Conservation (phyloP, 2,797 vertebrate genomes). For the Ceryle rudis region DNA sequence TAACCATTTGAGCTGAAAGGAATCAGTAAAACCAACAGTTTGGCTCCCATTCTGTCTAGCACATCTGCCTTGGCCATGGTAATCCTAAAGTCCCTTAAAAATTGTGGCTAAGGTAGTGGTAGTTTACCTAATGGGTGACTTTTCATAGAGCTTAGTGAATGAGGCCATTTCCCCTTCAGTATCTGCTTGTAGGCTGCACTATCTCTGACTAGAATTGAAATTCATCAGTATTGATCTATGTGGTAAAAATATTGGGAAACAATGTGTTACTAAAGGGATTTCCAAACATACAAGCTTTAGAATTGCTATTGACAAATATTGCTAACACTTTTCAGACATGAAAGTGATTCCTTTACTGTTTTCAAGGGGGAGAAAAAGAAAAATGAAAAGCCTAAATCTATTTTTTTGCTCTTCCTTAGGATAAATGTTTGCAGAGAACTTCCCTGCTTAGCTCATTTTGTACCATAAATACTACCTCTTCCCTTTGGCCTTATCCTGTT, state of each 20-base stretch:
- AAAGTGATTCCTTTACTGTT: slow-evolving; percentile 13
- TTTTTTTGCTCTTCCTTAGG: neutral
- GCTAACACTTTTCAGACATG: slow-evolving; percentile 43
- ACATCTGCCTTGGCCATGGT: slow-evolving; percentile 4
- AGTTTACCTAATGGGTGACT: slow-evolving; percentile 42
- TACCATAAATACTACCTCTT: neutral
- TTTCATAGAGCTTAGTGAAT: slow-evolving; percentile 27
- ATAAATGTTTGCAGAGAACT: neutral
- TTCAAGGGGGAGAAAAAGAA: neutral
- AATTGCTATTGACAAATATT: slow-evolving; percentile 69
- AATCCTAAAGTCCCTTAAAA: slow-evolving; percentile 44
- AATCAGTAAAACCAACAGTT: neutral
- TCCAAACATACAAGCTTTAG: slow-evolving; percentile 52
- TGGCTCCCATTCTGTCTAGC: neutral
- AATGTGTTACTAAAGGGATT: slow-evolving; percentile 73
- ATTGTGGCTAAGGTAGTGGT: neutral
- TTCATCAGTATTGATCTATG: slow-evolving; percentile 69
- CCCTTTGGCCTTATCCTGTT: neutral
- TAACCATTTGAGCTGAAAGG: neutral
- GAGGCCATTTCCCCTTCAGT: slow-evolving; percentile 28
- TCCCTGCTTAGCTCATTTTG: neutral
- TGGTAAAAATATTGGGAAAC: slow-evolving; percentile 74
- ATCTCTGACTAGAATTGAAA: slow-evolving; percentile 59
- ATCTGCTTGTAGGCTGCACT: slow-evolving; percentile 25
- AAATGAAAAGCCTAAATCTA: neutral